Evolutionary conservation across 1,140 invertebrate species (phyloP).

Genomic region (Drosophila triauraria): DNA sequence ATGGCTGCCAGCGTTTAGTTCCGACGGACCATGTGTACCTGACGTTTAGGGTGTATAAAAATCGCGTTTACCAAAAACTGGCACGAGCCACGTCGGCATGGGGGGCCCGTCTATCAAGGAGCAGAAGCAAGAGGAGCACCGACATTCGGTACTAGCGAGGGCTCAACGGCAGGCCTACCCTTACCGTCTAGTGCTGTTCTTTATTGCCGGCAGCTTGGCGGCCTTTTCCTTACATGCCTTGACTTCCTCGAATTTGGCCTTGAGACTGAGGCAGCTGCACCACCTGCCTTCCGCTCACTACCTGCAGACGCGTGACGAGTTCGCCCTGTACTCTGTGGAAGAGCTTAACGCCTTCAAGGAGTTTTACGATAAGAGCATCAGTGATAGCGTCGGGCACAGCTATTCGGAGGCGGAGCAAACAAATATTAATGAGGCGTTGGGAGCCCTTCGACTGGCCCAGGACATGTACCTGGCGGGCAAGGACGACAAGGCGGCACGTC

Average conservation of each 20-base stretch:
- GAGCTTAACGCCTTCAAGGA: slow-evolving; percentile 71
- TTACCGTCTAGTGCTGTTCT: slow-evolving; percentile 53
- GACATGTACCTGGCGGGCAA: slow-evolving; percentile 94
- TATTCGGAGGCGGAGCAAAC: slow-evolving; percentile 60
- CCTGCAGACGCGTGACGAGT: slow-evolving; percentile 78
- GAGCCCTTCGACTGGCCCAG: slow-evolving; percentile 92
- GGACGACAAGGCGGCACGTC: slow-evolving; percentile 93
- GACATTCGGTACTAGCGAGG: background rate
- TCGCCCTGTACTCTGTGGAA: slow-evolving; percentile 71
- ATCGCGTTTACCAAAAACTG: background rate
- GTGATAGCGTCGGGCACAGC: slow-evolving; percentile 59
- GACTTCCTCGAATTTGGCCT: slow-evolving; percentile 21
- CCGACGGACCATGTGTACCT: slow-evolving; percentile 7
- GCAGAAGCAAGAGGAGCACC: background rate
- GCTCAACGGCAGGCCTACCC: background rate
- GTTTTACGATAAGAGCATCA: slow-evolving; percentile 70
- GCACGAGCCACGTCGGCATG: slow-evolving; percentile 6
- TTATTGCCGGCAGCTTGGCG: slow-evolving; percentile 63
- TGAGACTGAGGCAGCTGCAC: slow-evolving; percentile 56
- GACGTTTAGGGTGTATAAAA: background rate
- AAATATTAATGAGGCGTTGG: slow-evolving; percentile 90
- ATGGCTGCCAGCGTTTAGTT: background rate
- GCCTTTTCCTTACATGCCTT: slow-evolving; percentile 58
- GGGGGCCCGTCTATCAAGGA: background rate
- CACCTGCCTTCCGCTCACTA: slow-evolving; percentile 70